A percentile compares a stretch with the other conserved stretches of the same genome.
phyloP scores from a whole-genome alignment of 2,113 vertebrate genomes.

The Embiotoca jacksoni region DNA sequence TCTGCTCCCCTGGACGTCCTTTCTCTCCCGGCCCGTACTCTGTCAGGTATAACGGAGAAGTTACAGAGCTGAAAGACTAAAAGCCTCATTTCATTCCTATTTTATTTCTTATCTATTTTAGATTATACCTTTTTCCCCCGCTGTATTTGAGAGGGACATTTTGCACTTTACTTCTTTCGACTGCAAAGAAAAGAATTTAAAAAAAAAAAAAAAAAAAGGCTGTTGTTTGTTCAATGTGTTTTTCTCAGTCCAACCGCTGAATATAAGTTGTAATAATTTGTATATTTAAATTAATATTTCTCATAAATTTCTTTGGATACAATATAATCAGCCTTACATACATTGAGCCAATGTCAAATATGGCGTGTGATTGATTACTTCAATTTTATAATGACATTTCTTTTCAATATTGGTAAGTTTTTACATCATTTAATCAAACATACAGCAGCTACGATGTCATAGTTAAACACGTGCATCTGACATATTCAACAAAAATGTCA shows the following conservation, averaged over 20 bases:
- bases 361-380: no score
- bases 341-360: no score
- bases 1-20: slow-evolving; percentile 28
- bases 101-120: background rate
- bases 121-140: background rate
- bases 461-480: background rate
- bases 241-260: no score
- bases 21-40: background rate
- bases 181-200: no score
- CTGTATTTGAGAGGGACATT: background rate
- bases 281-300: no score
- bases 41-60: slow-evolving; percentile 5
- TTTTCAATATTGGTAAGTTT: background rate
- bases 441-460: background rate
- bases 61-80: slow-evolving; percentile 7
- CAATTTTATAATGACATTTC: no score
- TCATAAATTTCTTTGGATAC: no score
- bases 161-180: background rate
- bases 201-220: no score
- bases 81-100: background rate
- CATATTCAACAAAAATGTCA: no score
- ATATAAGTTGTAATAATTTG: no score
- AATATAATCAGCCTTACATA: no score
- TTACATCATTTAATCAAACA: background rate
- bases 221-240: no score